Evolutionary conservation across 2,113 vertebrate genomes (phyloP).

Genomic region (Phylloscopus whistleri): DNA sequence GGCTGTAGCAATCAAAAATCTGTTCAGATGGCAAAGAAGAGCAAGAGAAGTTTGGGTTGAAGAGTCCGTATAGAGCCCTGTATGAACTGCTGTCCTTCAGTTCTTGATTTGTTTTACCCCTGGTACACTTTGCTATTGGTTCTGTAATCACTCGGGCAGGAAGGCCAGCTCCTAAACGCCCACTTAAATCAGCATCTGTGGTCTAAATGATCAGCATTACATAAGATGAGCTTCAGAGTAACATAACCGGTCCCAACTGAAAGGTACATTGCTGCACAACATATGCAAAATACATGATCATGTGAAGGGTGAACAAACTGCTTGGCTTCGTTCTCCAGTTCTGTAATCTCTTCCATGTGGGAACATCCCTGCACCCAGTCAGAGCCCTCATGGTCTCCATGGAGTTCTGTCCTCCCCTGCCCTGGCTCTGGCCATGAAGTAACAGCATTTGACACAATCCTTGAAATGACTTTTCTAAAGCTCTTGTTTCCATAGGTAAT

Average conservation of each 20-base stretch:
- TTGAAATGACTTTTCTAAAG: not conserved
- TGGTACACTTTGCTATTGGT: conserved; percentile 1
- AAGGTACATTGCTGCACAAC: conserved; percentile 22
- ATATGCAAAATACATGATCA: conserved; percentile 22
- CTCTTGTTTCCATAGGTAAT: not conserved
- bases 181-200: conserved; percentile 41
- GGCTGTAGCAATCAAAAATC: conserved; percentile 12
- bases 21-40: conserved; percentile 13
- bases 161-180: conserved; percentile 31
- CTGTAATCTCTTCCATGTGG: conserved; percentile 53
- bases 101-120: conserved; percentile 33
- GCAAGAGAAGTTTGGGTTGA: not conserved
- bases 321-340: not conserved
- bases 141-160: not conserved
- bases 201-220: not conserved
- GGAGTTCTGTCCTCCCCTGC: not conserved
- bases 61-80: not conserved
- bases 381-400: not conserved
- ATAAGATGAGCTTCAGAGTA: not conserved
- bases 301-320: conserved; percentile 17
- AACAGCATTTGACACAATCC: not conserved
- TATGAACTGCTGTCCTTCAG: not conserved
- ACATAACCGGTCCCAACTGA: conserved; percentile 15
- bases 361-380: not conserved
- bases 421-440: accelerated